Evolutionary conservation across 1,140 invertebrate genomes (phyloP), one percentile per base, ranked within the genome.

Genomic region (Lethrus apterus): DNA sequence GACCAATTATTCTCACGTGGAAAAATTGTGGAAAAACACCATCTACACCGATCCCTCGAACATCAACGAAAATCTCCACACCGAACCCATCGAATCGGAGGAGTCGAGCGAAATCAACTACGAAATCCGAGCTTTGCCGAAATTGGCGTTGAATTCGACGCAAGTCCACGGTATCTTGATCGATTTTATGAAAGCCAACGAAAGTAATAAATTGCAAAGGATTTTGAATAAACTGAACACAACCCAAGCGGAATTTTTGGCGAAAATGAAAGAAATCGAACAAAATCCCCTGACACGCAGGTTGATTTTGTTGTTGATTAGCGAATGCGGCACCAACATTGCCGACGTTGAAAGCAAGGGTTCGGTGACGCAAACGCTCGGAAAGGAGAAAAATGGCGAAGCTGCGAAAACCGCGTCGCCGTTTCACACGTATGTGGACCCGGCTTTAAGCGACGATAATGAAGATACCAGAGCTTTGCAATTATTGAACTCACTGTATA

Each of bases 221-320:
- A 80, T 87, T 58, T 81, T 87, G 57, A 79, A 79, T 1, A 80
- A 77, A 8, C 70, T 89, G 26, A 88, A 89, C 55, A 78, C 78
- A 21, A 78, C 82, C 0, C 83, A 83, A 51, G 77, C 80, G 0
- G 74, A 81, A 54, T 82, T 82, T 35, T 63, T 88, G 29, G 77
- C 79, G 46, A 80, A 86, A 4, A 88, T 89, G 84, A 80, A 83
- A 53, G 79, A 86, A 63, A 85, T 84, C 2, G 79, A 83, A 55
- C 78, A 75, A 44, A 87, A 87, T 60, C 79, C 79, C 31, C 81
- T 82, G 1, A 81, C 87, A 0, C 71, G 81, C 43, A 76, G 84
- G 34, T 63, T 89, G 10, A 79, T 89, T 24, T 62, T 89, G 7
- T 61, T 89, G 9, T 66, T 89, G 44, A 83, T 89, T 8, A 83